These are phyloP conservation scores for Rhizomys pruinosus DNA, from an alignment of 2,113 vertebrate genomes.

Conservation along the genomic window DNA sequence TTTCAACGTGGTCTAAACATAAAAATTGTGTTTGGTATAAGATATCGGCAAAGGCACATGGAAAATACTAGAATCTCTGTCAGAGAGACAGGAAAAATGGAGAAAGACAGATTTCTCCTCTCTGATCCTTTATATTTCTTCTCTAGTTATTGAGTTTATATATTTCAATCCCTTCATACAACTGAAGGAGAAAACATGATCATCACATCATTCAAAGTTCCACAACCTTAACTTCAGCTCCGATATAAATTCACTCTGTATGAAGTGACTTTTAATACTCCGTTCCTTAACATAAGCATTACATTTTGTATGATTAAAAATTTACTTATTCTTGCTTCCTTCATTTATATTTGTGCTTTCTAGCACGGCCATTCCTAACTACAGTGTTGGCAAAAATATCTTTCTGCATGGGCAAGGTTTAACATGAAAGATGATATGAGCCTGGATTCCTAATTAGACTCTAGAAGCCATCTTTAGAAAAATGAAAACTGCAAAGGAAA, in stretches of 20 bases:
- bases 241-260: constrained; percentile 85
- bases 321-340: constrained; percentile 85
- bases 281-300: constrained; percentile 87
- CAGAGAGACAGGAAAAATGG: constrained; percentile 91
- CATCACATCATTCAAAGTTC: constrained; percentile 87
- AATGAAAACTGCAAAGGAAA: constrained; percentile 75
- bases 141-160: constrained; percentile 89
- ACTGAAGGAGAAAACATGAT: constrained; percentile 84
- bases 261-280: constrained; percentile 90
- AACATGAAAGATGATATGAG: constrained; percentile 21
- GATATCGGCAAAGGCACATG: constrained; percentile 87
- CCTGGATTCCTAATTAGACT: constrained; percentile 62
- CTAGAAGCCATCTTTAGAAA: constrained; percentile 74
- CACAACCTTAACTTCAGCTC: constrained; percentile 85
- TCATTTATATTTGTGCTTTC: constrained; percentile 86
- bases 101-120: constrained; percentile 88
- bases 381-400: constrained; percentile 73
- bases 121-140: constrained; percentile 90
- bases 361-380: constrained; percentile 76
- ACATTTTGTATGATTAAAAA: constrained; percentile 89
- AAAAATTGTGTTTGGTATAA: constrained; percentile 89
- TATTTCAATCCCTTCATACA: constrained; percentile 87
- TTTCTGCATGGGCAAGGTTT: constrained; percentile 54
- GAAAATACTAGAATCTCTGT: constrained; percentile 91
- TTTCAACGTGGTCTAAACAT: constrained; percentile 85